These are phyloP conservation scores for Synanceia verrucosa DNA, from an alignment of 2,797 vertebrate species.

Conservation along the genomic window DNA sequence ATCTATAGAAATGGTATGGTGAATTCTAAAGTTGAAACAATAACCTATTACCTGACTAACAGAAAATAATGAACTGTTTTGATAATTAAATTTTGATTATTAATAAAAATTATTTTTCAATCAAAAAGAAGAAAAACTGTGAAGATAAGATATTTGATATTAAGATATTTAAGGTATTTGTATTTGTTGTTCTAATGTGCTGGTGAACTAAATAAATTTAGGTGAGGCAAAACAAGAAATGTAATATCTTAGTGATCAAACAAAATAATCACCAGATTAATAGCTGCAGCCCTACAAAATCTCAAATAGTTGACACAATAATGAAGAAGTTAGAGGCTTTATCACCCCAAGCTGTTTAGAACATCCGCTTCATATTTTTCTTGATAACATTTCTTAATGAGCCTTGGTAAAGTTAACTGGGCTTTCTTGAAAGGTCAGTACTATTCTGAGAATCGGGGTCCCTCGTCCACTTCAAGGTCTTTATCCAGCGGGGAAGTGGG, in stretches of 20 bases:
- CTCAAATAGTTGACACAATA: background rate
- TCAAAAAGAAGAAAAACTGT: background rate
- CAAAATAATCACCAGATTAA: background rate
- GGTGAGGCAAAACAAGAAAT: background rate
- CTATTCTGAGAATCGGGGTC: constrained; percentile 4
- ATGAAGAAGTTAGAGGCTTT: background rate
- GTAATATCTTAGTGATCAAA: background rate
- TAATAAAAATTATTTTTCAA: no score
- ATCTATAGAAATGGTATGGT: background rate
- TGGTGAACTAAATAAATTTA: background rate
- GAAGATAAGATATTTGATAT: background rate
- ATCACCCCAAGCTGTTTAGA: background rate
- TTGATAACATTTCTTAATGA: background rate
- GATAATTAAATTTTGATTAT: no score
- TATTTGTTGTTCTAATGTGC: background rate
- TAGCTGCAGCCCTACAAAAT: background rate
- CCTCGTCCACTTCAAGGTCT: constrained; percentile 48
- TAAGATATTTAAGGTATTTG: no score
- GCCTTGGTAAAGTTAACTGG: background rate
- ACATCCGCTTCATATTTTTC: background rate
- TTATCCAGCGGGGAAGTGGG: constrained; percentile 37
- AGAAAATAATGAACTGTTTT: background rate
- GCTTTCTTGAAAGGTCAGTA: background rate
- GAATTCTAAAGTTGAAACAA: background rate
- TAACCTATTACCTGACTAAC: background rate